Evolutionary conservation across 2,113 vertebrate genomes (phyloP).

Genomic region (Axis porcinus): DNA sequence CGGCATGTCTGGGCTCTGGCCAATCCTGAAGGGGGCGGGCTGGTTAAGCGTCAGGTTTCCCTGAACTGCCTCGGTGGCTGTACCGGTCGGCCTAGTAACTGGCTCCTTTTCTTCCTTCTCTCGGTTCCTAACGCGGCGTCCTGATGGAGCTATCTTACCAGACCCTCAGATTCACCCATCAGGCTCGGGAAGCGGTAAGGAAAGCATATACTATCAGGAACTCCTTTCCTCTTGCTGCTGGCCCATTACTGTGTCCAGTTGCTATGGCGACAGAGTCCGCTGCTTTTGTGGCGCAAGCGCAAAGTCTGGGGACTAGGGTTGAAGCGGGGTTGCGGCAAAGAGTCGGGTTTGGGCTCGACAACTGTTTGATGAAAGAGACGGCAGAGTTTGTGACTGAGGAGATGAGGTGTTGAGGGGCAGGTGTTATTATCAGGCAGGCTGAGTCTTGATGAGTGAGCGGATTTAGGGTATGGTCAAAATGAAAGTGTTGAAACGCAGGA

Average conservation of each 20-base stretch:
- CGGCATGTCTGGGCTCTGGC: neutral
- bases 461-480: neutral
- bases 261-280: constrained; percentile 1
- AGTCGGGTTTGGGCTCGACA: neutral
- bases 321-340: neutral
- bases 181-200: constrained; percentile 74
- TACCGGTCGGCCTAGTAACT: neutral
- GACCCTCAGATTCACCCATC: constrained; percentile 65
- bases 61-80: neutral
- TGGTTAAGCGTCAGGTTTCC: constrained; percentile 41
- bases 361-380: neutral
- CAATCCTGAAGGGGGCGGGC: constrained; percentile 62
- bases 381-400: neutral
- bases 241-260: neutral
- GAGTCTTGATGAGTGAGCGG: neutral
- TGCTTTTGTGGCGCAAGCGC: neutral
- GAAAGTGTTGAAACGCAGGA: neutral
- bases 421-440: neutral
- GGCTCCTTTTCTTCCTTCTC: neutral
- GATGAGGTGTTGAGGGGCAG: neutral
- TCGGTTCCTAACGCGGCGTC: neutral
- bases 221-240: neutral
- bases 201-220: neutral
- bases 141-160: constrained; percentile 75
- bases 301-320: neutral